phyloP scores from a whole-genome alignment of 2,797 vertebrate species.

The Pantherophis alleghaniensis region DNA sequence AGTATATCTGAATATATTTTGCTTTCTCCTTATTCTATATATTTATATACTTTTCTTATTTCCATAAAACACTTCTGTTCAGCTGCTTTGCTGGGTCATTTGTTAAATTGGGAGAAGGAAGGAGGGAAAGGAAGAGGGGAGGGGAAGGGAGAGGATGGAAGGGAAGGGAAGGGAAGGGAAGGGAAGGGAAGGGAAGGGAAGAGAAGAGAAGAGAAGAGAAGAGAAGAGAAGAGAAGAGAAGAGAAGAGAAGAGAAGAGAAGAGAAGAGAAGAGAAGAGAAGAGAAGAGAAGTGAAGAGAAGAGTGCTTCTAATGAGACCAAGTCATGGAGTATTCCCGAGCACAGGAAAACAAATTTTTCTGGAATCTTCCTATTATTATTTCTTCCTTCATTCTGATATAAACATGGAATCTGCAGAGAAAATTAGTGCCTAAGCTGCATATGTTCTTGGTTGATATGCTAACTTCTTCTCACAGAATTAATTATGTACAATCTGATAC shows the following conservation, averaged over 20 bases:
- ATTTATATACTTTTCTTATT: neutral
- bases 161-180: neutral
- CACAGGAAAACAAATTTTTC: neutral
- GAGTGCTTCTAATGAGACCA: neutral
- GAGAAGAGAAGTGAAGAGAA: no score
- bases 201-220: no score
- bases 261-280: no score
- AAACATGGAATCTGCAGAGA: neutral
- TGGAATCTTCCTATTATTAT: neutral
- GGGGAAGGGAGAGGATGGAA: neutral
- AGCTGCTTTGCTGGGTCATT: neutral
- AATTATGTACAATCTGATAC: neutral
- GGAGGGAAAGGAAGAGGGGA: no score
- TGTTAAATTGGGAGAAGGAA: neutral
- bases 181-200: neutral
- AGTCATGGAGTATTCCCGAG: neutral
- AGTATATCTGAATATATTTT: neutral
- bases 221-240: no score
- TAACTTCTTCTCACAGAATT: neutral
- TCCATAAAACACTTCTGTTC: neutral
- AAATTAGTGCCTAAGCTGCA: neutral
- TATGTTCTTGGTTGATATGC: neutral
- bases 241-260: no score
- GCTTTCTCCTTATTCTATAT: neutral
- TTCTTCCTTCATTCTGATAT: neutral